These are phyloP conservation scores for Idaea straminata DNA, from an alignment of 2,888 invertebrate species.

Conservation along the genomic window DNA sequence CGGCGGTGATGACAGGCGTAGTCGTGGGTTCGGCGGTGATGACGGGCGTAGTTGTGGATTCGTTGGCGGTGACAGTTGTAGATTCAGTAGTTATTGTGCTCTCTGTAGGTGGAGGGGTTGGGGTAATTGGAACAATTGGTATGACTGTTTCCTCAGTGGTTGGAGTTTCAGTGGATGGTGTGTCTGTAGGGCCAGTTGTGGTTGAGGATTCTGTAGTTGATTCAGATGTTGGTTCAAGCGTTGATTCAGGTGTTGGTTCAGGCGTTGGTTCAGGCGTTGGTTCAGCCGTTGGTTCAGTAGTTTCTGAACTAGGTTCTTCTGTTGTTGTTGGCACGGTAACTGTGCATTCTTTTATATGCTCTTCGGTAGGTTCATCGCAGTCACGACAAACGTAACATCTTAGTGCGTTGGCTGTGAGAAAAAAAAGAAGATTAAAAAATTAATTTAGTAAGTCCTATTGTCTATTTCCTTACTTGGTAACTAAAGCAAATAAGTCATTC, in stretches of 20 bases:
- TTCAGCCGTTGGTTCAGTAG: conserved; percentile 7
- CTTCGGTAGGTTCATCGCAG: conserved; percentile 38
- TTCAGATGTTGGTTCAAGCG: background rate
- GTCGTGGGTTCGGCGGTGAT: too few species aligned
- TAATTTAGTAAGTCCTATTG: too few species aligned
- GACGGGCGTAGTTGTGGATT: too few species aligned
- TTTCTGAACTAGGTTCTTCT: conserved; percentile 3
- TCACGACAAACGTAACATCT: conserved; percentile 52
- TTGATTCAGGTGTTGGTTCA: conserved; percentile 7
- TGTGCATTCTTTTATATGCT: conserved; percentile 38
- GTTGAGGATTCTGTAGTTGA: conserved; percentile 5
- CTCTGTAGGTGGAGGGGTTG: too few species aligned
- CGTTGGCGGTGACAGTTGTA: too few species aligned
- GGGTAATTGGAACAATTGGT: too few species aligned
- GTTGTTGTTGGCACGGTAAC: conserved; percentile 10
- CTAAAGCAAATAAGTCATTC: too few species aligned
- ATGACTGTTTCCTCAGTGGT: background rate
- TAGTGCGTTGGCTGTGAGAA: conserved; percentile 41
- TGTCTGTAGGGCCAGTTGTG: conserved; percentile 8
- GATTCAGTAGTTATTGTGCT: too few species aligned
- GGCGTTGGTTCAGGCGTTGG: background rate
- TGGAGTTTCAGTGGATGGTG: conserved; percentile 1
- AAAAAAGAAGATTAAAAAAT: conserved; percentile 3
- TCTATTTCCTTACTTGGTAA: too few species aligned
- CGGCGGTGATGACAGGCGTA: too few species aligned